These are phyloP conservation scores for Asbolus verrucosus DNA, from an alignment of 1,140 invertebrate species.

Conservation along the genomic window DNA sequence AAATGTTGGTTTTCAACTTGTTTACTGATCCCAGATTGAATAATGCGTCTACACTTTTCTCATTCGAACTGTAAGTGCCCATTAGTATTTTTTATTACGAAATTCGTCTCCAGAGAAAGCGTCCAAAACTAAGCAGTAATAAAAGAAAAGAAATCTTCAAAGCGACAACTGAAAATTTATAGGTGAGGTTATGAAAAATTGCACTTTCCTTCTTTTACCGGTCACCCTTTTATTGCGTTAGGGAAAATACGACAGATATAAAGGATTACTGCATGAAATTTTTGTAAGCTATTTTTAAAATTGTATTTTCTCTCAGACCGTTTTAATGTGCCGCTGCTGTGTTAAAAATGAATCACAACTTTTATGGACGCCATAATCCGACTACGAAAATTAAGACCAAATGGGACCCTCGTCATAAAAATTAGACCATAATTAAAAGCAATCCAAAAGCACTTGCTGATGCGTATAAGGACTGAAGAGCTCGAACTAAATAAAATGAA, in stretches of 20 bases:
- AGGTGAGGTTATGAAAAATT: slow-evolving; percentile 6
- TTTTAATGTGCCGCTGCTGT: not conserved
- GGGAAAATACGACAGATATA: not conserved
- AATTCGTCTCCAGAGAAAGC: not conserved
- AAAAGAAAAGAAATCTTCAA: not conserved
- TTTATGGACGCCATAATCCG: not conserved
- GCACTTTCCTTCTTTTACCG: slow-evolving; percentile 7
- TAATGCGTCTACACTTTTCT: not conserved
- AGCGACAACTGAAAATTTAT: slow-evolving; percentile 5
- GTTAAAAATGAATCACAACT: no score
- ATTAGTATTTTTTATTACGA: not conserved
- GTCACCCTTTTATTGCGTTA: not conserved
- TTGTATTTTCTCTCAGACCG: not conserved
- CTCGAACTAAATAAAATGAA: no score
- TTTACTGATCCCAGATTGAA: not conserved
- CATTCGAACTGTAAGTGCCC: not conserved
- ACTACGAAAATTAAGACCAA: no score
- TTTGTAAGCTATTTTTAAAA: not conserved
- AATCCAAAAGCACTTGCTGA: no score
- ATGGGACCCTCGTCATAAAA: no score
- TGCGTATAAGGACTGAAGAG: no score
- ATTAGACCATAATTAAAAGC: no score
- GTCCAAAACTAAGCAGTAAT: not conserved
- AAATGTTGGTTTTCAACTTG: no score
- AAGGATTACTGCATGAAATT: not conserved